Percentiles rank a stretch among this genome's conserved stretches.
Evolutionary conservation across 2,113 vertebrate genomes (phyloP).

Genomic region (Meriones unguiculatus): DNA sequence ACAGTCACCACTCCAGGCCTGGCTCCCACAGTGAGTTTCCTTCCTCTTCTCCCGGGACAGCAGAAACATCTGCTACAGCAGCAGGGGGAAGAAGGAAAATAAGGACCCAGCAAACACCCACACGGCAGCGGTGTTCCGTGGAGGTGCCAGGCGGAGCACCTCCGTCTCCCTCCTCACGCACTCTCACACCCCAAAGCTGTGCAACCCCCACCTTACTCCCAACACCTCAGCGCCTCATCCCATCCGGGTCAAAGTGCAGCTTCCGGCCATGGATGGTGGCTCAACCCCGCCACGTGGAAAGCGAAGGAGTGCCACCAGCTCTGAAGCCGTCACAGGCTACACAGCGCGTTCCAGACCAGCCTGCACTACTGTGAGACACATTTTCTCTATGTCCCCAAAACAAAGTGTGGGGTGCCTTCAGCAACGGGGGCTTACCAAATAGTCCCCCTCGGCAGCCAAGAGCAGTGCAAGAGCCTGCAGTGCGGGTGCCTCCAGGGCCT

Average conservation of each 20-base stretch:
- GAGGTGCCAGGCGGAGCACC: not conserved
- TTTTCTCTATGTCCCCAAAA: not conserved
- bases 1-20: not conserved
- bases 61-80: not conserved
- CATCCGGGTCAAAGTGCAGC: not conserved
- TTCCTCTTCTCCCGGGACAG: slow-evolving; percentile 7
- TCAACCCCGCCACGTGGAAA: not conserved
- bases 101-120: not conserved
- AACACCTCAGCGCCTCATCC: not conserved
- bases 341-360: not conserved
- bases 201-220: not conserved
- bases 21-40: not conserved
- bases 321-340: not conserved
- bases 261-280: not conserved
- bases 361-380: not conserved
- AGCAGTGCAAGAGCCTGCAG: not conserved
- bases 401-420: not conserved
- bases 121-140: not conserved
- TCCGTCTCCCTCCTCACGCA: too few relatives aligned
- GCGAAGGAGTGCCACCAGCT: not conserved
- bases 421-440: not conserved
- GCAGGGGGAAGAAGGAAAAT: not conserved
- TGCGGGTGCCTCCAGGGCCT: not conserved
- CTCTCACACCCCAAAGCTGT: not conserved
- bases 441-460: not conserved